Evolutionary conservation across 2,797 vertebrate species (phyloP).

Genomic region (Scolopax bukidnonensis): DNA sequence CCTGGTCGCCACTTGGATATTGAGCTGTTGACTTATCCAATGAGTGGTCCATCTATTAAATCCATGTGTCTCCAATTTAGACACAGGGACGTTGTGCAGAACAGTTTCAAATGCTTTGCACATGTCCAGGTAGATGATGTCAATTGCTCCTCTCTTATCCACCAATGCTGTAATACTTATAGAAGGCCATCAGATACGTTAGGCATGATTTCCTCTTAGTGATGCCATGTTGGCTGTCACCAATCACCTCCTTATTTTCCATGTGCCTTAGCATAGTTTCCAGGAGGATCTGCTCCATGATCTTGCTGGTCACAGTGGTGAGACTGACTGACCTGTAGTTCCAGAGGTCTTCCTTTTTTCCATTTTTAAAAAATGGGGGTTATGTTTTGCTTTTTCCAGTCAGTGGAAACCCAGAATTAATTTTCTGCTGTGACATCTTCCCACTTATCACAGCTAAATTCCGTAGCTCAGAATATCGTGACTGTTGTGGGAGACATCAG

Average conservation of each 20-base stretch:
- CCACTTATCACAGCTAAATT: background rate
- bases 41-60: background rate
- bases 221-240: background rate
- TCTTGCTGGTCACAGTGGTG: background rate
- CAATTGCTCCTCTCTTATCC: background rate
- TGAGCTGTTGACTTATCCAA: background rate
- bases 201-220: background rate
- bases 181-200: background rate
- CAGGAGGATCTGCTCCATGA: background rate
- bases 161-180: background rate
- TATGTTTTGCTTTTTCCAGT: background rate
- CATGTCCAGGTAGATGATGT: background rate
- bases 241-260: background rate
- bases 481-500: background rate
- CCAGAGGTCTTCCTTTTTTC: background rate
- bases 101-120: background rate
- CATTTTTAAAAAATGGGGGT: background rate
- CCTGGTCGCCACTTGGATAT: background rate
- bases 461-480: background rate
- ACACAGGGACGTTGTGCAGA: background rate
- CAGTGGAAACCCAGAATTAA: background rate
- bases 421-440: background rate
- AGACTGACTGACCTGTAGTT: background rate
- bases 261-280: background rate
- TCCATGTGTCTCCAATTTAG: background rate